Percentiles rank a stretch among this genome's conserved stretches.
phyloP scores from a whole-genome alignment of 2,888 invertebrate species.

The Drosophila nigricruria region DNA sequence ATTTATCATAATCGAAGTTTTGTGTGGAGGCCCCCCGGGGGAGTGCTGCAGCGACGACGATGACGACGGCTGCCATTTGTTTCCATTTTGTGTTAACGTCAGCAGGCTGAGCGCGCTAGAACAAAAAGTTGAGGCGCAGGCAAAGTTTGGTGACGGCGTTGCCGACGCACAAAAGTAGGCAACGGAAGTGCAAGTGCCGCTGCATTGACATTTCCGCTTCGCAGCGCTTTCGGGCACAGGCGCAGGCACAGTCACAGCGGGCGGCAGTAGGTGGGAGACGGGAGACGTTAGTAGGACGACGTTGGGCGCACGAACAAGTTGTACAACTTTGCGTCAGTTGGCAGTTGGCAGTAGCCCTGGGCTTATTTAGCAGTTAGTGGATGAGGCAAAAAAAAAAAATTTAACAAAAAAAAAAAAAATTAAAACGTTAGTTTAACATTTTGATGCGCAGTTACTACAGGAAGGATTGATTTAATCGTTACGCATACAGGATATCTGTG shows the following conservation, averaged over 20 bases:
- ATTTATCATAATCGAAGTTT: conserved; percentile 80
- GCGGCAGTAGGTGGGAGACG: conserved; percentile 2
- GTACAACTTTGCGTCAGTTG: conserved; percentile 62
- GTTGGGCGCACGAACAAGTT: conserved; percentile 36
- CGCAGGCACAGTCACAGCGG: conserved; percentile 17
- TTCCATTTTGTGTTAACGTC: conserved; percentile 79
- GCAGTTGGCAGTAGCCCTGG: conserved; percentile 48
- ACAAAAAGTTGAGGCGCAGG: conserved; percentile 61
- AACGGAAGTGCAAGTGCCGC: conserved; percentile 79
- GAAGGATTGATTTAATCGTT: conserved; percentile 35
- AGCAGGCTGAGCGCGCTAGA: conserved; percentile 69
- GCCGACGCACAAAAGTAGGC: conserved; percentile 68
- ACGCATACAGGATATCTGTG: conserved; percentile 27
- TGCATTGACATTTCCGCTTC: conserved; percentile 81
- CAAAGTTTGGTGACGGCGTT: conserved; percentile 63
- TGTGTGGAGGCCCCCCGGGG: conserved; percentile 29
- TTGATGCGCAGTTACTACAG: conserved; percentile 22
- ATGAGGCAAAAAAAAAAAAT: conserved; percentile 10
- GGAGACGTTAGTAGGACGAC: conserved; percentile 6
- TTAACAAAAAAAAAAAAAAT: conserved; percentile 2
- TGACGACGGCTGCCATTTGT: conserved; percentile 69
- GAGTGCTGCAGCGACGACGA: conserved; percentile 14
- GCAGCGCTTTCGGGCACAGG: conserved; percentile 62
- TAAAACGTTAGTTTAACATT: conserved; percentile 40
- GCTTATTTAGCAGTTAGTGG: conserved; percentile 54